A percentile compares a stretch with the other conserved stretches of the same genome.
phyloP scores from a whole-genome alignment of 2,888 invertebrate genomes.

The Dasysyrphus tricinctus region DNA sequence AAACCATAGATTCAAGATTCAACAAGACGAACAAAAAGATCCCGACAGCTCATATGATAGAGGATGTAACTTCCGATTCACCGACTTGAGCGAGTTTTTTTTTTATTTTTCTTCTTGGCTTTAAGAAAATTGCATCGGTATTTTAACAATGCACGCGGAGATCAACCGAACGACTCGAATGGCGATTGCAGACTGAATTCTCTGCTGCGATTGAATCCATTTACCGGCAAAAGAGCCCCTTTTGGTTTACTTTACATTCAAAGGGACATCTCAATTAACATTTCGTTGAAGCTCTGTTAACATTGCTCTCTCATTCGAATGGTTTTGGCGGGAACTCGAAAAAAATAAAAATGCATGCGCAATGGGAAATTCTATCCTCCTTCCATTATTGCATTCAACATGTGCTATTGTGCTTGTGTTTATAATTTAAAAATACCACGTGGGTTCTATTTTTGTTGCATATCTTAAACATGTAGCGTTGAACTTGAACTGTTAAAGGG shows the following conservation, averaged over 20 bases:
- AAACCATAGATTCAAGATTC: slow-evolving; percentile 1
- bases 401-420: slow-evolving; percentile 39
- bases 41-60: not conserved
- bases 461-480: slow-evolving; percentile 36
- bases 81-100: not conserved
- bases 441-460: slow-evolving; percentile 32
- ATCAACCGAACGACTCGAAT: slow-evolving; percentile 15
- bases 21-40: slow-evolving; percentile 3
- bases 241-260: not conserved
- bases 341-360: slow-evolving; percentile 9
- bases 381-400: slow-evolving; percentile 12
- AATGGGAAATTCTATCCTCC: not conserved
- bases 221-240: not conserved
- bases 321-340: slow-evolving; percentile 5
- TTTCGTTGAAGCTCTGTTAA: not conserved
- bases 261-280: slow-evolving; percentile 7
- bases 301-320: slow-evolving; percentile 15
- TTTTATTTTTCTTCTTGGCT: not conserved
- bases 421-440: slow-evolving; percentile 16
- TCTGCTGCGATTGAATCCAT: not conserved
- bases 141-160: not conserved
- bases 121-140: not conserved
- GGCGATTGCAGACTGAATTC: not conserved
- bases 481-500: slow-evolving; percentile 49
- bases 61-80: not conserved